Evolutionary conservation across 2,888 invertebrate genomes (phyloP), one percentile per base, ranked within the genome.

Genomic region (Ypsolopha scabrella): DNA sequence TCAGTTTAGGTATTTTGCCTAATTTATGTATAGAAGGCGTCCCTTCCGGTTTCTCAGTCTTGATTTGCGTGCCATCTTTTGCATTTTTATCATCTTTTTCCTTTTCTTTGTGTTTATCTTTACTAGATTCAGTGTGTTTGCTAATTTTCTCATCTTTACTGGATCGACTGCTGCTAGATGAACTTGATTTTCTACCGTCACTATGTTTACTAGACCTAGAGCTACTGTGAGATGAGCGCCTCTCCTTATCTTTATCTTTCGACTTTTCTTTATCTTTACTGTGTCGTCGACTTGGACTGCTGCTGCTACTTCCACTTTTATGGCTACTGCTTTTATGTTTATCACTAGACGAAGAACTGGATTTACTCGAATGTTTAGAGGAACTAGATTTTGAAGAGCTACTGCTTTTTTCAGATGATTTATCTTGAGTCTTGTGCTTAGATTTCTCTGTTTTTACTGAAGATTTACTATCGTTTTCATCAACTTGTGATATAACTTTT

Each of bases 1-100:
- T 85, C 63, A 93, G 90, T 75, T 92, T 94, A 0, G 94, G 94
- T 63, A 94, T 94, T 77, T 93, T 92, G 0, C 93, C 93, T 34
- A 94, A 74, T 78, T 93, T 93, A 60, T 91, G 91, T 53, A 94
- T 83, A 24, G 92, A 89, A 51, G 90, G 91, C 6, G 90, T 88
- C 64, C 89, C 88, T 45, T 92, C 81, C 8, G 90, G 89, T 69
- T 92, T 93, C 55, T 93, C 92, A 33, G 85, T 87, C 10, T 36
- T 43, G 2, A 6, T 13, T 87, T 48, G 73, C 54, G 70, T 68
- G 54, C 59, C 75, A 54, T 66, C 81, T 58, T 55, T 57, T 56
- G 52, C 70, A 65, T 37, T 38, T 35, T 65, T 65, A 10, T 69
- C 67, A 7, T 68, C 65, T 54, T 64, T 72, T 44, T 57, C 64